A percentile compares a stretch with the other conserved stretches of the same genome.
These are phyloP conservation scores for Drepanosiphum platanoidis DNA, from an alignment of 2,888 invertebrate species.

Conservation along the genomic window DNA sequence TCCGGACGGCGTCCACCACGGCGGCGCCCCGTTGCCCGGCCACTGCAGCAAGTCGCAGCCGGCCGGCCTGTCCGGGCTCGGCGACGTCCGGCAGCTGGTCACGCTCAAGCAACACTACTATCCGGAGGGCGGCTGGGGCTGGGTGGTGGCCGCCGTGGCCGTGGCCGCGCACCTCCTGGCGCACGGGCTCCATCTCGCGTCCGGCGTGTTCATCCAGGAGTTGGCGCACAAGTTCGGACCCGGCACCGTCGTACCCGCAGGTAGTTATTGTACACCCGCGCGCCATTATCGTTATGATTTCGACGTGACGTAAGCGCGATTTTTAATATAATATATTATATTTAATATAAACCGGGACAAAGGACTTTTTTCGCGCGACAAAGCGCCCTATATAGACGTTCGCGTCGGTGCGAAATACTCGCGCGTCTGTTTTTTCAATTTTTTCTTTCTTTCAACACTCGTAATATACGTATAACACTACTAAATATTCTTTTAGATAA, in stretches of 20 bases:
- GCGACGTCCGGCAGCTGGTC: constrained; percentile 62
- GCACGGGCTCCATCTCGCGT: constrained; percentile 79
- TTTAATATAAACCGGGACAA: too few relatives aligned
- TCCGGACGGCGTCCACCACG: constrained; percentile 67
- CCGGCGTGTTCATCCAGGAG: constrained; percentile 74
- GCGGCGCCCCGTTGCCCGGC: constrained; percentile 65
- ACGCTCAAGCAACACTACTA: constrained; percentile 80
- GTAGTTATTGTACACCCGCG: constrained; percentile 48
- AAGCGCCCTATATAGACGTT: too few relatives aligned
- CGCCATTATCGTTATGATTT: too few relatives aligned
- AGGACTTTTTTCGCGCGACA: too few relatives aligned
- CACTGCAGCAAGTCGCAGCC: constrained; percentile 60
- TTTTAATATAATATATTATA: too few relatives aligned
- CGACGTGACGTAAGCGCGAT: too few relatives aligned
- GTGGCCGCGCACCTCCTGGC: constrained; percentile 79
- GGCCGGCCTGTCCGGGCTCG: constrained; percentile 30
- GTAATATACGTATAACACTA: too few relatives aligned
- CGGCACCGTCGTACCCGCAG: constrained; percentile 64
- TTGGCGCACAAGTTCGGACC: constrained; percentile 68
- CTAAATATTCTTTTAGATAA: too few relatives aligned
- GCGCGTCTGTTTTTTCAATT: too few relatives aligned
- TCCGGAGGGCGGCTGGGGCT: constrained; percentile 90
- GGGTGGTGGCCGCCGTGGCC: constrained; percentile 80
- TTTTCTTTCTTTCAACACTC: too few relatives aligned
- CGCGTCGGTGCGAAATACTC: too few relatives aligned